Evolutionary conservation across 2,113 vertebrate genomes (phyloP).

Genomic region (Mormyrus lacerda): DNA sequence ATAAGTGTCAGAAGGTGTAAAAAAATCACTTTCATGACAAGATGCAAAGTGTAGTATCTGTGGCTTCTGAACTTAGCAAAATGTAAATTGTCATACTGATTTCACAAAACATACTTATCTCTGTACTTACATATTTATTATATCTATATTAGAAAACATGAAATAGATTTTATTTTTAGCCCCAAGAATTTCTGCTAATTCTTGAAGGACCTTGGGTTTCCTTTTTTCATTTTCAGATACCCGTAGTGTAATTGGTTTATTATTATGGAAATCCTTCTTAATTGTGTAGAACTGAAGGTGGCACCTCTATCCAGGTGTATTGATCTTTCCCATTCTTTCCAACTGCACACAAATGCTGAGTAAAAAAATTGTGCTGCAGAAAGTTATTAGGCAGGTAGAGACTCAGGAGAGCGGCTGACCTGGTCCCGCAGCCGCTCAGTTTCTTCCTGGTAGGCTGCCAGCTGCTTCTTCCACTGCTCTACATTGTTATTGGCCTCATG

Average conservation of each 20-base stretch:
- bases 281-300: background rate
- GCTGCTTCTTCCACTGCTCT: constrained; percentile 90
- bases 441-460: constrained; percentile 81
- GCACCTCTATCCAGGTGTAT: background rate
- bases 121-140: background rate
- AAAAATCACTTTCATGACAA: background rate
- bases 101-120: background rate
- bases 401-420: constrained; percentile 52
- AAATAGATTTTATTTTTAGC: background rate
- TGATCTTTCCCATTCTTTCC: background rate
- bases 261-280: background rate
- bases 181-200: background rate
- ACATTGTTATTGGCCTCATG: constrained; percentile 82
- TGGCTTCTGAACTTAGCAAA: background rate
- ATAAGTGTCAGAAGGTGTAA: background rate
- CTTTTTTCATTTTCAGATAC: background rate
- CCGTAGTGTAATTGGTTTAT: background rate
- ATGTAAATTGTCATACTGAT: background rate
- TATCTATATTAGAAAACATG: background rate
- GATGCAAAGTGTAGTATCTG: background rate
- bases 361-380: background rate
- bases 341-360: background rate
- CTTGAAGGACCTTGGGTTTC: background rate
- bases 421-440: constrained; percentile 74
- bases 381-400: background rate